These are phyloP conservation scores for Neodiprion fabricii DNA, from an alignment of 1,140 invertebrate genomes.

Conservation along the genomic window DNA sequence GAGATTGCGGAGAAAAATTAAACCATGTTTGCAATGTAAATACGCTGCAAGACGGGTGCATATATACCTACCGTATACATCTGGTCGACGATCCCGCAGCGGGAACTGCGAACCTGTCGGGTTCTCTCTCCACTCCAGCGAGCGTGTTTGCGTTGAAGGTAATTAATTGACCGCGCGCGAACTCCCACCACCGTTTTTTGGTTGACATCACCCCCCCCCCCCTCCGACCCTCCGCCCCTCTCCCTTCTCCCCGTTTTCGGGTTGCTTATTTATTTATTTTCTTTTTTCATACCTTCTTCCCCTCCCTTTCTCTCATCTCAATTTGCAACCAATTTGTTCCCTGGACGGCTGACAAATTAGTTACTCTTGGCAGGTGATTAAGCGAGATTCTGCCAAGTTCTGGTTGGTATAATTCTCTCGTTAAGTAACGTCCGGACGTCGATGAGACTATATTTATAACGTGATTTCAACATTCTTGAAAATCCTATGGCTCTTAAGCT, in stretches of 20 bases:
- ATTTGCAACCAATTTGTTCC: constrained; percentile 15
- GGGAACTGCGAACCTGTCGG: background rate
- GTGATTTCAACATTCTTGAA: background rate
- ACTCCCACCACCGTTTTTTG: background rate
- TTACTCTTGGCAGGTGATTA: constrained; percentile 2
- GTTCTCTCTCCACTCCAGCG: background rate
- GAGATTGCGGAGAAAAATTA: background rate
- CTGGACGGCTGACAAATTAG: constrained; percentile 1
- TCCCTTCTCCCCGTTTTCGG: too few relatives aligned
- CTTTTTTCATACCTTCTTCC: background rate
- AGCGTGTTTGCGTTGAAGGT: background rate
- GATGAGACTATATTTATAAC: background rate
- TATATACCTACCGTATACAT: background rate
- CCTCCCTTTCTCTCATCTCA: background rate
- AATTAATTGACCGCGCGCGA: constrained; percentile 2
- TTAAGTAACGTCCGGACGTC: background rate
- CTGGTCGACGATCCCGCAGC: background rate
- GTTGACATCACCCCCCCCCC: background rate
- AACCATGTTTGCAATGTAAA: constrained; percentile 1
- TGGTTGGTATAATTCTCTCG: constrained; percentile 8
- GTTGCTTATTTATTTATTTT: too few relatives aligned
- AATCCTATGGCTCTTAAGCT: background rate
- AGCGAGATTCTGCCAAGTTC: constrained; percentile 1
- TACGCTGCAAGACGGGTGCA: background rate
- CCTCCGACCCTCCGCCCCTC: too few relatives aligned